These are phyloP conservation scores for Arothron firmamentum DNA, from an alignment of 2,113 vertebrate species.

Conservation along the genomic window DNA sequence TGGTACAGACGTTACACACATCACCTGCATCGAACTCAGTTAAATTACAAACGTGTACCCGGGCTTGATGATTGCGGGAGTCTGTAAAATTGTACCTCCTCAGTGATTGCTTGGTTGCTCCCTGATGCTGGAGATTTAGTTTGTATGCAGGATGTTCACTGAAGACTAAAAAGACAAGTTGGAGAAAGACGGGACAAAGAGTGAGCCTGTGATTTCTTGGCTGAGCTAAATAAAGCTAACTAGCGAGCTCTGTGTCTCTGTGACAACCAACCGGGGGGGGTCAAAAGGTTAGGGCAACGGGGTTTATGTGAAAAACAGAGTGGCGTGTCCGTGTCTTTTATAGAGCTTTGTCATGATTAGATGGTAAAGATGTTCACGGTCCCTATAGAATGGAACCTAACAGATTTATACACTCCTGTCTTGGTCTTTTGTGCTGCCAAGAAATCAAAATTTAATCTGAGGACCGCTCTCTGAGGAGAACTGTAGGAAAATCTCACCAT, in stretches of 20 bases:
- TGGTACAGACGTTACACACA: conserved; percentile 8
- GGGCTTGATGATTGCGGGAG: conserved; percentile 33
- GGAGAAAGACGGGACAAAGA: conserved; percentile 15
- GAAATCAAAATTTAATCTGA: not conserved
- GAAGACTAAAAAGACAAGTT: conserved; percentile 21
- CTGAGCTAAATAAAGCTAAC: conserved; percentile 21
- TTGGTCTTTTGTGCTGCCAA: not conserved
- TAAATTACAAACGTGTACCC: conserved; percentile 50
- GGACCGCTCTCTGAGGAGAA: not conserved
- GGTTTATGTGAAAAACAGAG: not conserved
- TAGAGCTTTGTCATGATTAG: not conserved
- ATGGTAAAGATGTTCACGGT: not conserved
- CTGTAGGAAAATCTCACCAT: too few species aligned
- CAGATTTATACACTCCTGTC: not conserved
- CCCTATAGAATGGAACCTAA: not conserved
- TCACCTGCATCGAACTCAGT: conserved; percentile 27
- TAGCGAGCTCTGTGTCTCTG: conserved; percentile 45
- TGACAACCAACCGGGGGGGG: conserved; percentile 41
- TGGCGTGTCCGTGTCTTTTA: conserved; percentile 15
- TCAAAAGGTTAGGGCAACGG: conserved; percentile 6
- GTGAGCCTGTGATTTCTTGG: conserved; percentile 33
- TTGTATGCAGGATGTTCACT: conserved; percentile 44
- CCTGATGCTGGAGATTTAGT: conserved; percentile 25
- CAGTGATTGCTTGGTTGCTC: conserved; percentile 39
- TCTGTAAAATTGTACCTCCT: conserved; percentile 48